Percentiles rank a stretch among this genome's conserved stretches.
phyloP scores from a whole-genome alignment of 2,113 vertebrate genomes.

The Aix galericulata region DNA sequence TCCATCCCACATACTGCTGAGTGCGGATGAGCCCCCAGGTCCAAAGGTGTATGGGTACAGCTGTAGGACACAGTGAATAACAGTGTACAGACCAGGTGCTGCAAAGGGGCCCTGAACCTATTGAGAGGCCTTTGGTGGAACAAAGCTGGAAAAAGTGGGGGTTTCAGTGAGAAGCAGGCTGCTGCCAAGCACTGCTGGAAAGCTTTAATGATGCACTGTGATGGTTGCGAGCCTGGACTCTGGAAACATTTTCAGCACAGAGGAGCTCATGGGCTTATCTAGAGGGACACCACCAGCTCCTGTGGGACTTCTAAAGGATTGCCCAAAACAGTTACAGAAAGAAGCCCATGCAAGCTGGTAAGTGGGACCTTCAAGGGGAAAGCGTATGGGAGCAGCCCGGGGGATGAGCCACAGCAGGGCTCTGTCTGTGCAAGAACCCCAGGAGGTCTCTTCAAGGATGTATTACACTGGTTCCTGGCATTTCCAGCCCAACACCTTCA shows the following conservation, averaged over 20 bases:
- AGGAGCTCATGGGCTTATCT: neutral
- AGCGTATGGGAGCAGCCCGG: accelerated
- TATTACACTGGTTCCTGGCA: accelerated
- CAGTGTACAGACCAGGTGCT: neutral
- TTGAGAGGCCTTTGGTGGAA: neutral
- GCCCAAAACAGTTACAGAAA: neutral
- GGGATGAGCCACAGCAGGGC: neutral
- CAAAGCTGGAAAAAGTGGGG: neutral
- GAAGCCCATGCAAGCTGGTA: neutral
- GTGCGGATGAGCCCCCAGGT: neutral
- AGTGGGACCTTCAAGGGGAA: neutral
- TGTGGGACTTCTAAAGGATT: neutral
- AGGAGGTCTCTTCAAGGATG: neutral
- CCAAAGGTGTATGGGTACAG: accelerated
- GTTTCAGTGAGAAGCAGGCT: neutral
- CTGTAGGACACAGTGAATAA: neutral
- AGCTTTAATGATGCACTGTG: accelerated
- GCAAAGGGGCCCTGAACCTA: neutral
- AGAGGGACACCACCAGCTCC: neutral
- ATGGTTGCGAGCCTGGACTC: neutral
- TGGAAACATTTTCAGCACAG: neutral
- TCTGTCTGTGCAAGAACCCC: no score
- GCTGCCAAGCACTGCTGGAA: neutral
- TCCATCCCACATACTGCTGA: neutral
- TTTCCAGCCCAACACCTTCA: neutral